A percentile compares a stretch with the other conserved stretches of the same genome.
Conservation (phyloP, 2,888 invertebrate genomes). For the Isoperla grammatica region DNA sequence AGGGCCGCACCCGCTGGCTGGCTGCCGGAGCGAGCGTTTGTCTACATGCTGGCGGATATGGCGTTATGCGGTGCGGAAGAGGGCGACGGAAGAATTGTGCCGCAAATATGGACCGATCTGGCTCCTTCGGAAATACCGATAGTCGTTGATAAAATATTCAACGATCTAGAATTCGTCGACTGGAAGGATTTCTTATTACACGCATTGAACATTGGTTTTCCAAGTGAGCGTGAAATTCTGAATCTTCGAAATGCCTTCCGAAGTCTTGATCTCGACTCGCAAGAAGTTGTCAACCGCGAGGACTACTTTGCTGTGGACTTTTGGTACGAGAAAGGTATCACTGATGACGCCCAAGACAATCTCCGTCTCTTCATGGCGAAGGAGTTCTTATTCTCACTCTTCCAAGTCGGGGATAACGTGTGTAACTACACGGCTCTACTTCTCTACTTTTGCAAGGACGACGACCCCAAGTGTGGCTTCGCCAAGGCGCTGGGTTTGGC, state of each 20-base stretch:
- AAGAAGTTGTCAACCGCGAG: constrained; percentile 41
- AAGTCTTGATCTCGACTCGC: constrained; percentile 44
- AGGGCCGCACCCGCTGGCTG: constrained; percentile 42
- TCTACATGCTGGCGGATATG: constrained; percentile 51
- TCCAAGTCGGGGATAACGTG: constrained; percentile 43
- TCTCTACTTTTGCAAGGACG: constrained; percentile 56
- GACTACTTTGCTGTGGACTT: constrained; percentile 40
- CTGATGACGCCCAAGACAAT: constrained; percentile 19
- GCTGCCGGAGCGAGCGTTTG: constrained; percentile 47
- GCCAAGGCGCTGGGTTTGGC: constrained; percentile 53
- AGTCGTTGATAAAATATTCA: constrained; percentile 49
- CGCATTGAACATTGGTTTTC: constrained; percentile 52
- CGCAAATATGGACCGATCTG: constrained; percentile 44
- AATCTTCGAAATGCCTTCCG: constrained; percentile 47
- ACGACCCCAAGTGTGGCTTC: constrained; percentile 51
- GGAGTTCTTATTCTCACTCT: constrained; percentile 54
- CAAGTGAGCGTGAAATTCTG: constrained; percentile 51
- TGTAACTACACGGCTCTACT: constrained; percentile 59
- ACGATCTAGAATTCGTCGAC: constrained; percentile 51
- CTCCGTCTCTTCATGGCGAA: constrained; percentile 42
- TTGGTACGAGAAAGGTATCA: constrained; percentile 44
- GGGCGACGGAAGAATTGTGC: constrained; percentile 42
- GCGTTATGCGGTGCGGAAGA: constrained; percentile 47
- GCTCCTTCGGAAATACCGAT: constrained; percentile 46
- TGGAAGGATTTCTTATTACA: constrained; percentile 63